These are phyloP conservation scores for Oryzias sinensis DNA, from an alignment of 2,797 vertebrate species.

Conservation along the genomic window DNA sequence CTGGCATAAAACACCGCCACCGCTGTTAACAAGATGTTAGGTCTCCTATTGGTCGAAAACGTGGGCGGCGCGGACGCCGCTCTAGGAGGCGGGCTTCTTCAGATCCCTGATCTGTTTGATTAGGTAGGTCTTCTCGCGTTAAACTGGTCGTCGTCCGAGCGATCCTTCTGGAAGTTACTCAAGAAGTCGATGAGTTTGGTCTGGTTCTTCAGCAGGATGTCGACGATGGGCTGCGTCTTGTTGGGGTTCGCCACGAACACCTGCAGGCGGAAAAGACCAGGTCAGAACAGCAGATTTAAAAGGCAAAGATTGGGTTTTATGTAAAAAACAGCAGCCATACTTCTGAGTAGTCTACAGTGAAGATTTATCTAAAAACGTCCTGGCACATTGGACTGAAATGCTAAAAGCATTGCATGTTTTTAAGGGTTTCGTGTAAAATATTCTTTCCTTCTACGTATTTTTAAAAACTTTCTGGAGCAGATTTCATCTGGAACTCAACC, in stretches of 20 bases:
- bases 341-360: too few relatives aligned
- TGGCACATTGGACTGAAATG: too few relatives aligned
- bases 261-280: constrained; percentile 55
- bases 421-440: not conserved
- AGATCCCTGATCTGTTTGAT: constrained; percentile 97
- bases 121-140: constrained; percentile 95
- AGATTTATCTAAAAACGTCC: too few relatives aligned
- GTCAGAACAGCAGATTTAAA: too few relatives aligned
- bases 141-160: constrained; percentile 93
- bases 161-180: constrained; percentile 95
- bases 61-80: constrained; percentile 33
- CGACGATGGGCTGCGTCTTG: constrained; percentile 93
- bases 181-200: constrained; percentile 96
- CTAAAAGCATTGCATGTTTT: not conserved
- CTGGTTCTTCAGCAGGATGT: constrained; percentile 97
- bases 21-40: constrained; percentile 65
- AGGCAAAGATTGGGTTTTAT: too few relatives aligned
- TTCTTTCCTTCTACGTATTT: too few relatives aligned
- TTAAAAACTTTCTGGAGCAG: too few relatives aligned
- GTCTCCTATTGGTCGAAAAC: constrained; percentile 68
- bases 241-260: constrained; percentile 97
- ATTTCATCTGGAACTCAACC: too few relatives aligned
- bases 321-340: too few relatives aligned
- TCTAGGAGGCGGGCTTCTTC: constrained; percentile 88
- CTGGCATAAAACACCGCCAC: constrained; percentile 69